A percentile compares a stretch with the other conserved stretches of the same genome.
Conservation (phyloP, 1,140 invertebrate species). For the Brachionus paranguensis region DNA sequence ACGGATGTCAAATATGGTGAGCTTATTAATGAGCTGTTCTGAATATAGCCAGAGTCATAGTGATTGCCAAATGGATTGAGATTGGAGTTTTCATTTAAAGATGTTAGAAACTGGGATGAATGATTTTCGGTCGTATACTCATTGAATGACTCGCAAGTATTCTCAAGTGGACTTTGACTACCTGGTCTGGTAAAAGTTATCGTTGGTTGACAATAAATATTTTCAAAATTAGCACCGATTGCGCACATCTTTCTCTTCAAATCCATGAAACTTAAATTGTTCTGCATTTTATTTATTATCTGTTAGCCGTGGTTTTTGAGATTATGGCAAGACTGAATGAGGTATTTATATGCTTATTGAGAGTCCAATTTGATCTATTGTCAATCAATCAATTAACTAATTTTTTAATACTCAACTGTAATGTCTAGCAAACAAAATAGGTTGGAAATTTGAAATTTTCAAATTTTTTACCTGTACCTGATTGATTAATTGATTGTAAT, state of each 20-base stretch:
- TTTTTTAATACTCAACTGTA: slow-evolving; percentile 22
- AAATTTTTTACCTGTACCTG: background rate
- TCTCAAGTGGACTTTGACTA: background rate
- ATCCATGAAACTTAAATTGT: background rate
- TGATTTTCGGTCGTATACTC: background rate
- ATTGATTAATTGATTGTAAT: slow-evolving; percentile 31
- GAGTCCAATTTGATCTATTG: background rate
- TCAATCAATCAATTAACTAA: slow-evolving; percentile 33
- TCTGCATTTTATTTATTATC: background rate
- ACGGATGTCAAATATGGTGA: background rate
- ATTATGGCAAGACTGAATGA: background rate
- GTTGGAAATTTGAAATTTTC: background rate
- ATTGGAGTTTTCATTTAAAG: background rate
- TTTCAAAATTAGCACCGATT: background rate
- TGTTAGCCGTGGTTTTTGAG: background rate
- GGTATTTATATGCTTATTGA: background rate
- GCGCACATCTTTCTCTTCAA: background rate
- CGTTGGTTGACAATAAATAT: background rate
- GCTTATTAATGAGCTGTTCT: background rate
- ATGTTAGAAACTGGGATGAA: background rate
- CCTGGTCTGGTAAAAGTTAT: background rate
- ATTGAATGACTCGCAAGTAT: background rate
- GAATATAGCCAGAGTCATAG: background rate
- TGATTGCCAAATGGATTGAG: background rate
- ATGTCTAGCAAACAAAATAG: slow-evolving; percentile 10